Conservation (phyloP, 2,797 vertebrate genomes). For the Gallinago nigripennis region DNA sequence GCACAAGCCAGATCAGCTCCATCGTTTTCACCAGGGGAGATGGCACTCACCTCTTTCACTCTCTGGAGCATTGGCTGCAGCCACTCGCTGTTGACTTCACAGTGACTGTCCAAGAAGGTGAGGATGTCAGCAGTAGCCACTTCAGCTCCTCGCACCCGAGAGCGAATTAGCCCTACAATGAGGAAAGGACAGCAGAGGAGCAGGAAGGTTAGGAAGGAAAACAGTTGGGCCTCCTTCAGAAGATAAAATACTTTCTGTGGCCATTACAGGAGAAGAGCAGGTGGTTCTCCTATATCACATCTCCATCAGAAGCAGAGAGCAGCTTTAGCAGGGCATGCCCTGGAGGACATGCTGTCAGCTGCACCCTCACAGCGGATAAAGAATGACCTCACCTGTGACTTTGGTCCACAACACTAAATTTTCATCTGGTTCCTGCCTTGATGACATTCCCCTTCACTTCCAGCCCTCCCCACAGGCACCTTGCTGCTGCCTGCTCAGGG, state of each 20-base stretch:
- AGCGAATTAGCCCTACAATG: slow-evolving; percentile 90
- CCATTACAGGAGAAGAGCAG: not conserved
- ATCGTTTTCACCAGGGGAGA: not conserved
- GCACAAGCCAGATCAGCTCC: not conserved
- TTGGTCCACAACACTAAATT: not conserved
- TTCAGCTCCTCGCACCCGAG: slow-evolving; percentile 92
- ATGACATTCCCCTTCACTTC: not conserved
- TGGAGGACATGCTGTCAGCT: not conserved
- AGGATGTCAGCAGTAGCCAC: slow-evolving; percentile 86
- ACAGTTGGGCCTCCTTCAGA: not conserved
- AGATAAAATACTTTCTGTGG: not conserved
- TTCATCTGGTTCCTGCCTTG: not conserved
- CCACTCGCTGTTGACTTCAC: slow-evolving; percentile 96
- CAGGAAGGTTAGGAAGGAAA: not conserved
- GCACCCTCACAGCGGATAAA: not conserved
- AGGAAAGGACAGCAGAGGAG: not conserved
- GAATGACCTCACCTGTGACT: not conserved
- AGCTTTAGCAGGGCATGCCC: not conserved
- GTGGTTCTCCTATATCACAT: not conserved
- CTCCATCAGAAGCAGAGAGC: not conserved
- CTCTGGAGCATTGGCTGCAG: slow-evolving; percentile 96
- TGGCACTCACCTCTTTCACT: slow-evolving; percentile 88
- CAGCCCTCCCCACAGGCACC: not conserved
- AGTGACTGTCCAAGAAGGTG: slow-evolving; percentile 98
- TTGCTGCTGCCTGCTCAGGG: not conserved